phyloP scores from a whole-genome alignment of 2,113 vertebrate genomes.

The Sturnira hondurensis region DNA sequence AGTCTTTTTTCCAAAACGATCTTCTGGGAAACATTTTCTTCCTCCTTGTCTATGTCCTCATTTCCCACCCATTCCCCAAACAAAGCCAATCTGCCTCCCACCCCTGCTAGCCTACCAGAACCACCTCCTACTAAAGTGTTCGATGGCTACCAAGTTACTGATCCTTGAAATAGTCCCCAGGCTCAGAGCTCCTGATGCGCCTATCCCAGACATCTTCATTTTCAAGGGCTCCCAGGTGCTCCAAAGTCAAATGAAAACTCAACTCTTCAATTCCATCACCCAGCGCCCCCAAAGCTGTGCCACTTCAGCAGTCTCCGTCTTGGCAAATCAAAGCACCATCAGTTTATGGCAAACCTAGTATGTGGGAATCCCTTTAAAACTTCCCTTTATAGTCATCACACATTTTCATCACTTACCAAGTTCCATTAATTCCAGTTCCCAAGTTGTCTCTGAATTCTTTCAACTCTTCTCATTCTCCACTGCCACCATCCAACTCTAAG shows the following conservation, averaged over 20 bases:
- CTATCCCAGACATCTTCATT: background rate
- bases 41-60: background rate
- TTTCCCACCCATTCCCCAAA: background rate
- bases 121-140: background rate
- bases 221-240: background rate
- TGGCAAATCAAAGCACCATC: background rate
- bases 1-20: background rate
- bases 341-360: background rate
- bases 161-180: background rate
- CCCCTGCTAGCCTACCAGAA: background rate
- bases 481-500: background rate
- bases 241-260: background rate
- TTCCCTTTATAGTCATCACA: background rate
- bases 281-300: rapidly evolving
- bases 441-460: background rate
- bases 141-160: background rate
- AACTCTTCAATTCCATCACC: too few relatives aligned
- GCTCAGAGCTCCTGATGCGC: background rate
- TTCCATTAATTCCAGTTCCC: background rate
- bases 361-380: background rate
- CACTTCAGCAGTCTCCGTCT: background rate
- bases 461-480: background rate
- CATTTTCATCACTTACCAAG: background rate
- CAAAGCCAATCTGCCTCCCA: background rate
- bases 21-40: background rate